phyloP scores from a whole-genome alignment of 2,888 invertebrate species.

The Aspidapion aeneum region DNA sequence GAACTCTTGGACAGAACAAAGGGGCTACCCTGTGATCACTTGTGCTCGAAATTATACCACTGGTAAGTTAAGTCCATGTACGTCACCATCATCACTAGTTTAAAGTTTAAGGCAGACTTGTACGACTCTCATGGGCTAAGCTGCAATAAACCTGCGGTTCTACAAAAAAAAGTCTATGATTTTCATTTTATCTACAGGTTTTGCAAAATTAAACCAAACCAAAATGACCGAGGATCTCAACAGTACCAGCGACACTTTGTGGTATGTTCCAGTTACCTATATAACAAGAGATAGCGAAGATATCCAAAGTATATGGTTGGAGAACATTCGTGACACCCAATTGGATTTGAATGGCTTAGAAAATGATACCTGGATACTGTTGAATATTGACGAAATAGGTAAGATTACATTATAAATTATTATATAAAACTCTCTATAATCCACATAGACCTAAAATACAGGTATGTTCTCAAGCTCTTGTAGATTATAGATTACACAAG shows the following conservation, averaged over 20 bases:
- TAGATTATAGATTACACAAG: too few relatives aligned
- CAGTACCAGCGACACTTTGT: conserved; percentile 38
- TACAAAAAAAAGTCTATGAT: too few relatives aligned
- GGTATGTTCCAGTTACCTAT: conserved; percentile 61
- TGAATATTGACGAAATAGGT: conserved; percentile 61
- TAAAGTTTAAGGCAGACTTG: too few relatives aligned
- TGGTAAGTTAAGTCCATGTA: conserved; percentile 22
- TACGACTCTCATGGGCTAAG: too few relatives aligned
- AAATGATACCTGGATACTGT: conserved; percentile 53
- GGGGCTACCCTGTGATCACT: conserved; percentile 64
- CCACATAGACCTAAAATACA: too few relatives aligned
- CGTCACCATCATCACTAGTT: too few relatives aligned
- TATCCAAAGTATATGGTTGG: conserved; percentile 35
- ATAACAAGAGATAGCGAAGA: conserved; percentile 36
- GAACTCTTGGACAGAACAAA: conserved; percentile 70
- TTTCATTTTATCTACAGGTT: too few relatives aligned
- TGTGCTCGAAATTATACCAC: conserved; percentile 54
- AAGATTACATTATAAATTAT: too few relatives aligned
- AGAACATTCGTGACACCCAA: conserved; percentile 32
- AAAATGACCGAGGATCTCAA: conserved; percentile 37
- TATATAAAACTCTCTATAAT: too few relatives aligned
- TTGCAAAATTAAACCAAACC: conserved; percentile 51
- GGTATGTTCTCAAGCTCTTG: too few relatives aligned
- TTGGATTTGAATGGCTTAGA: conserved; percentile 34
- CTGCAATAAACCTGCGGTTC: too few relatives aligned